Percentiles rank a stretch among this genome's conserved stretches.
Evolutionary conservation across 2,113 vertebrate species (phyloP).

Genomic region (Peromyscus polionotus): DNA sequence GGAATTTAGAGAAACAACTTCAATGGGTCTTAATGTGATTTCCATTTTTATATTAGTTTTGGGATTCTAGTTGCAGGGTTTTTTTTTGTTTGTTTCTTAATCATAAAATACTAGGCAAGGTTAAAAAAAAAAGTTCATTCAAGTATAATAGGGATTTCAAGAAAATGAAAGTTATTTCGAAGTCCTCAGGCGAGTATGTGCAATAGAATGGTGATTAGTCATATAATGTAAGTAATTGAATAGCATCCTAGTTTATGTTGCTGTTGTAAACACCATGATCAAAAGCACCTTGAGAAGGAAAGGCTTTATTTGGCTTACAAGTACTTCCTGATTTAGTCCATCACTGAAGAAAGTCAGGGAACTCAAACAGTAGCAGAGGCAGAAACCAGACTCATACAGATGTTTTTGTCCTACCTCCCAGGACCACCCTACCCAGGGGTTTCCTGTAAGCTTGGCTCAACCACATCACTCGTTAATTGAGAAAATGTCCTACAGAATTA

Average conservation of each 20-base stretch:
- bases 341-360: not conserved
- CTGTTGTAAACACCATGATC: not conserved
- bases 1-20: not conserved
- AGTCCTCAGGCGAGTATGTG: not conserved
- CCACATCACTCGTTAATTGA: not conserved
- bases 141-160: not conserved
- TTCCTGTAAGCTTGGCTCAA: not conserved
- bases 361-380: not conserved
- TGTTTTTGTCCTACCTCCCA: not conserved
- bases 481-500: not conserved
- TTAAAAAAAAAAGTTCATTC: not conserved
- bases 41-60: not conserved
- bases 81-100: not conserved
- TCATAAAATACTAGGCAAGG: not conserved
- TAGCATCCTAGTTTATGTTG: not conserved
- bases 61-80: not conserved
- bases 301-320: not conserved
- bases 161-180: not conserved
- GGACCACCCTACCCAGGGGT: not conserved
- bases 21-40: not conserved
- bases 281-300: not conserved
- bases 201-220: not conserved
- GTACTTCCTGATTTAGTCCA: not conserved
- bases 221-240: not conserved
- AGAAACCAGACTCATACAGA: not conserved